Percentiles rank a stretch among this genome's conserved stretches.
These are phyloP conservation scores for Choristoneura rosaceana DNA, from an alignment of 2,888 invertebrate species.

Conservation along the genomic window DNA sequence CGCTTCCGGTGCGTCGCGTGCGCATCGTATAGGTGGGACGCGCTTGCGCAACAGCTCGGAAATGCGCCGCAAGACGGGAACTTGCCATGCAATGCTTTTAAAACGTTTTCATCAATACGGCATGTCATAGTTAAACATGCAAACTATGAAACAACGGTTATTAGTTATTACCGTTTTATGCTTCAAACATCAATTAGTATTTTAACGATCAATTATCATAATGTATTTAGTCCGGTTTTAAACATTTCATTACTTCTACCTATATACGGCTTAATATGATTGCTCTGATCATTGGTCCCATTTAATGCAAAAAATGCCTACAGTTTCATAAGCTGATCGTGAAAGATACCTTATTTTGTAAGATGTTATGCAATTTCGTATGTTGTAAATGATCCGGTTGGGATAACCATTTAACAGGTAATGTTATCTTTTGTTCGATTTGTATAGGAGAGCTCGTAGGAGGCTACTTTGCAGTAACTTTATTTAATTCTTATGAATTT, in stretches of 20 bases:
- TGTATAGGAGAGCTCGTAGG: constrained; percentile 10
- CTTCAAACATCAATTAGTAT: not conserved
- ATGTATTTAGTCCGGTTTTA: constrained; percentile 23
- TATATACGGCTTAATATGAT: constrained; percentile 12
- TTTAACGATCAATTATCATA: constrained; percentile 3
- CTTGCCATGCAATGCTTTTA: constrained; percentile 50
- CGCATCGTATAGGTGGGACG: constrained; percentile 53
- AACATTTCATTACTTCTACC: constrained; percentile 16
- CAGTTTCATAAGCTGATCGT: constrained; percentile 34
- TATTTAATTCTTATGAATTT: not conserved
- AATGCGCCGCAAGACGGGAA: constrained; percentile 56
- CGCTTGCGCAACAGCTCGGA: constrained; percentile 59
- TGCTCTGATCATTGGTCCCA: constrained; percentile 7
- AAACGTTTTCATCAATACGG: constrained; percentile 37
- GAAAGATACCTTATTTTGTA: constrained; percentile 39
- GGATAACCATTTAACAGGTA: constrained; percentile 31
- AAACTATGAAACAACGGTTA: constrained; percentile 27
- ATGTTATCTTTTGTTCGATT: constrained; percentile 32
- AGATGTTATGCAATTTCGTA: constrained; percentile 36
- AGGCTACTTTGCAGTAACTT: not conserved
- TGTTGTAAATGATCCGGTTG: constrained; percentile 42
- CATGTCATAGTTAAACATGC: constrained; percentile 38
- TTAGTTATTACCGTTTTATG: constrained; percentile 9
- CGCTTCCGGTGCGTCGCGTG: constrained; percentile 68
- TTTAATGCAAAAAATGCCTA: constrained; percentile 18